Conservation (phyloP, 2,113 vertebrate genomes). For the Nothobranchius furzeri region DNA sequence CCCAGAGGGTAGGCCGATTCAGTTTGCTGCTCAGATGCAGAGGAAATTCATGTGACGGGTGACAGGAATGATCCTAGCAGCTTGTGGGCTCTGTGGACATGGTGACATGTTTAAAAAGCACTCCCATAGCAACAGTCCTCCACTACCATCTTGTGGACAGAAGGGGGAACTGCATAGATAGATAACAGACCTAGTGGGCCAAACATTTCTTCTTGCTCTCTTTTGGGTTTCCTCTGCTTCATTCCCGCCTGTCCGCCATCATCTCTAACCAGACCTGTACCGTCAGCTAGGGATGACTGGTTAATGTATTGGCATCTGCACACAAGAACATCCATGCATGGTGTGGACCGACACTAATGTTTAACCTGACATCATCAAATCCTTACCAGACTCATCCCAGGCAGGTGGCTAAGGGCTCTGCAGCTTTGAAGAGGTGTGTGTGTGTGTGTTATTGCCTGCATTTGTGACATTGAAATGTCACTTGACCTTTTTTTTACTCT, state of each 20-base stretch:
- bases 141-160: slow-evolving; percentile 70
- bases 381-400: slow-evolving; percentile 29
- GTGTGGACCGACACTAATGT: too few relatives aligned
- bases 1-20: slow-evolving; percentile 28
- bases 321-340: too few relatives aligned
- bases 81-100: slow-evolving; percentile 3
- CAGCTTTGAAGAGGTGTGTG: slow-evolving; percentile 11
- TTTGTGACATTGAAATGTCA: slow-evolving; percentile 61
- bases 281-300: slow-evolving; percentile 37
- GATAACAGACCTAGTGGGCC: not conserved
- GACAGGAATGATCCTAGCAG: slow-evolving; percentile 17
- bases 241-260: slow-evolving; percentile 24
- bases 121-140: slow-evolving; percentile 66
- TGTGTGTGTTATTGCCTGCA: slow-evolving; percentile 32
- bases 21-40: slow-evolving; percentile 12
- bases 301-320: not conserved
- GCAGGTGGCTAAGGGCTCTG: slow-evolving; percentile 43
- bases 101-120: slow-evolving; percentile 28
- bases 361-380: too few relatives aligned
- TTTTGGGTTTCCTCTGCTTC: slow-evolving; percentile 11
- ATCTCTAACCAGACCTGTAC: slow-evolving; percentile 18
- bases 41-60: slow-evolving; percentile 23
- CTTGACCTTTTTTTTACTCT: slow-evolving; percentile 60
- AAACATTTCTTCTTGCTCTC: not conserved
- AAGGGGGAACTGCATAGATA: slow-evolving; percentile 15